Base-by-base conservation (phyloP, 2,888 invertebrate genomes). In the Silvanus unidentatus region DNA sequence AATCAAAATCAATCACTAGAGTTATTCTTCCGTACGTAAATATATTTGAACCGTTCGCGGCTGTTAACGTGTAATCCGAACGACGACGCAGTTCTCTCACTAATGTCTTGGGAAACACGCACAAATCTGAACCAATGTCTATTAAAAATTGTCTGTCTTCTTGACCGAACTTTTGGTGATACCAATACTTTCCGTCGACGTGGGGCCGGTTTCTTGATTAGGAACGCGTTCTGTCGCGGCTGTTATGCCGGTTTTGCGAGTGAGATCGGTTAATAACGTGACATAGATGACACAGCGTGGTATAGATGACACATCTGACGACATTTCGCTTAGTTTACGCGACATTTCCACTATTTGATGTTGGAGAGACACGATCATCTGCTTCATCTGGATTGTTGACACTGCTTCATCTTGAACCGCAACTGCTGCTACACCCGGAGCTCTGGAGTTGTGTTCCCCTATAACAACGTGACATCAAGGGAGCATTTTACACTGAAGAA, bases 31-130 rank as follows among this genome's bases (percentile, higher is more conserved):
- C 44, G 14, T 32, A 40, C 2, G 44, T 44, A n/a, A n/a, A n/a
- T n/a, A n/a, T n/a, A n/a, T n/a, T n/a, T n/a, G n/a, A n/a, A 37
- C 42, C 42, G 28, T 36, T 42, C n/a, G 29, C 39, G 39, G 29
- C 12, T 8, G 22, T 11, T 15, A 16, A 4, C 10, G n/a, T n/a
- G n/a, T n/a, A n/a, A n/a, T n/a, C n/a, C 40, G 10, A 38, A 36
- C 35, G 27, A 2, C 10, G 43, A 15, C 16, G 35, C 38, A 8
- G 27, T 15, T 16, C 12, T 32, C 4, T 12, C 32, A 12, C 12
- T 32, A 32, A 32, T 11, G 32, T 8, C n/a, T 32, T 32, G 4
- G 32, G 32, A 11, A 43, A 22, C 28, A 43, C 36, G 13, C 15
- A n/a, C 13, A 43, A 12, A 22, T 30, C 38, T 15, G 32, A n/a